Evolutionary conservation across 2,888 invertebrate genomes (phyloP), one percentile per base, ranked within the genome.

Genomic region (Nyleta sp.): DNA sequence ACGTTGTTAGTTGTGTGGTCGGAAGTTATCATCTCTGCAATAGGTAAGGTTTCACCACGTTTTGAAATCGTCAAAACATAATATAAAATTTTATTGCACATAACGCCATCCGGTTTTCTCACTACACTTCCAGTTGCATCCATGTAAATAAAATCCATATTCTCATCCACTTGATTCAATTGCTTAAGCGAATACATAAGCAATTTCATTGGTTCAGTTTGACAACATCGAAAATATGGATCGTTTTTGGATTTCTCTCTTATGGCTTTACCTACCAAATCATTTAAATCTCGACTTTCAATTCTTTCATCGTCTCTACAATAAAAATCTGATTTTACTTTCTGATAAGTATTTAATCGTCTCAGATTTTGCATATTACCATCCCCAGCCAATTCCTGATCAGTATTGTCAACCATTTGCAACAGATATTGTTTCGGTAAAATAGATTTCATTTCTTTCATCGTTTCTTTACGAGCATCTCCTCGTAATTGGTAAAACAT

Each of bases 81-180:
- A 8, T 44, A 59, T 1, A 42, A 57, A n/a, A n/a, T n/a, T n/a
- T n/a, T n/a, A n/a, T n/a, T n/a, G n/a, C n/a, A n/a, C n/a, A n/a
- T n/a, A n/a, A n/a, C n/a, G n/a, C n/a, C n/a, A n/a, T n/a, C n/a
- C n/a, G n/a, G n/a, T n/a, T n/a, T n/a, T n/a, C n/a, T n/a, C n/a
- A n/a, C n/a, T n/a, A n/a, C n/a, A n/a, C n/a, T 31, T 18, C 59
- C 59, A 0, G 59, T 59, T 33, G 31, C 59, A 46, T 48, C 60
- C 35, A 46, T 60, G 17, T 22, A 35, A 10, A 48, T 48, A 48
- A 35, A 33, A 10, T 60, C 48, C 2, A 20, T 10, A 15, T 48
- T 18, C 5, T 33, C 15, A 60, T 20, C 42, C 10, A 60, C 6
- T 7, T 22, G 20, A 1, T 60, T 1, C n/a, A 62, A 40, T n/a